Evolutionary conservation across 1,140 invertebrate species (phyloP), one percentile per base, ranked within the genome.

Genomic region (Coboldia fuscipes): DNA sequence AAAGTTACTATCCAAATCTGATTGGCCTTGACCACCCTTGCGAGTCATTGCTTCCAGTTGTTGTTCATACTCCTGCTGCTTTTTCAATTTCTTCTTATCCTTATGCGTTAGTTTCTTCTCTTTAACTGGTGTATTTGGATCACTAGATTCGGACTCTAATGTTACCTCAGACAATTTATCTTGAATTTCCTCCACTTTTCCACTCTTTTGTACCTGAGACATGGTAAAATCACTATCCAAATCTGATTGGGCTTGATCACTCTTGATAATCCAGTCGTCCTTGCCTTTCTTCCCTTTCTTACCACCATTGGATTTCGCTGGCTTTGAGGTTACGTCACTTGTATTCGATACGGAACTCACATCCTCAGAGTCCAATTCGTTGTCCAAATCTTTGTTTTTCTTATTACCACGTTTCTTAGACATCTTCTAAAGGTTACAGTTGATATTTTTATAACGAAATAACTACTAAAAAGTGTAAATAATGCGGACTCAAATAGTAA

Each of bases 51-150:
- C 62, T 48, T 93, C 84, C 64, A 96, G 66, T 47, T 92, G 80
- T 44, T 82, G 80, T 43, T 93, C 79, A 61, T 86, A 94, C 44
- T 92, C 85, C 46, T 79, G 68, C 59, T 89, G 70, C 38, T 93
- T 94, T 50, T 92, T 90, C 33, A 89, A 45, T 50, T 93, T 93
- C 48, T 94, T 94, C 46, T 88, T 79, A 48, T 96, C 89, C 56
- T 93, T 96, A 46, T 92, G 84, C 9, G 84, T 85, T 29, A 93
- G 47, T 58, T 90, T 83, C 50, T 75, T 76, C 30, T 72, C 61
- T 47, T 65, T 45, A 35, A 41, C 39, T 38, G 45, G 38, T 18
- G 4, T 14, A 44, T 41, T 15, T 5, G 24, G 10, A 18, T 33
- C 28, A 22, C n/a, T 33, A 18, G n/a, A 13, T 13, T 39, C 36